phyloP scores from a whole-genome alignment of 2,888 invertebrate species.

The Theretra japonica region DNA sequence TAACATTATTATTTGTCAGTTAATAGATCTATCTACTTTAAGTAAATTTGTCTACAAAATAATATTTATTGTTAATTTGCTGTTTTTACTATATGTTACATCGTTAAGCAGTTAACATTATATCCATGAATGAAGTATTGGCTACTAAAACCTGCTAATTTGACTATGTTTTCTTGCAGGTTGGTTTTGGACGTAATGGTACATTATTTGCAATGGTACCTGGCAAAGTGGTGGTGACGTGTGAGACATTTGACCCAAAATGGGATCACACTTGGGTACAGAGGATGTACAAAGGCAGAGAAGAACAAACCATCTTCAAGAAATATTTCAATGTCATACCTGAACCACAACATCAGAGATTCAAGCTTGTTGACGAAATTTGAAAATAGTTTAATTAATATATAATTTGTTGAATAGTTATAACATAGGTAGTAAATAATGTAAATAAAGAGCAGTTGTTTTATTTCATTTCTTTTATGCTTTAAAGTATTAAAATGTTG shows the following conservation, averaged over 20 bases:
- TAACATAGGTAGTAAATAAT: constrained; percentile 19
- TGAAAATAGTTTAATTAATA: constrained; percentile 64
- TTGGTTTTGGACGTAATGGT: constrained; percentile 91
- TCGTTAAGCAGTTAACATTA: too few species aligned
- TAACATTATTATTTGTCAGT: too few species aligned
- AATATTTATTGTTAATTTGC: too few species aligned
- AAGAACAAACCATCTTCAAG: constrained; percentile 89
- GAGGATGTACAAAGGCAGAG: constrained; percentile 86
- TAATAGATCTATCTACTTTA: too few species aligned
- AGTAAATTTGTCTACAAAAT: too few species aligned
- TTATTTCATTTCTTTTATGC: neutral
- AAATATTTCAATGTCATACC: constrained; percentile 95
- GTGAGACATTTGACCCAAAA: constrained; percentile 91
- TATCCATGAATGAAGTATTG: too few species aligned
- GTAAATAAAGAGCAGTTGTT: neutral
- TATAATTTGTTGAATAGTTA: constrained; percentile 28
- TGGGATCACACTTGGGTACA: constrained; percentile 91
- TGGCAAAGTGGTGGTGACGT: constrained; percentile 92
- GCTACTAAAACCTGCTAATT: neutral
- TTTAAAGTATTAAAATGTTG: neutral
- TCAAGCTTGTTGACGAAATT: constrained; percentile 90
- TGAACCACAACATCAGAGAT: constrained; percentile 90
- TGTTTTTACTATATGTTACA: too few species aligned
- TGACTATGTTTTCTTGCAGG: constrained; percentile 82
- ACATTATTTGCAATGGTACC: constrained; percentile 92